Base-by-base conservation (phyloP, 2,797 vertebrate genomes). In the Pangasius sanitwongsei region DNA sequence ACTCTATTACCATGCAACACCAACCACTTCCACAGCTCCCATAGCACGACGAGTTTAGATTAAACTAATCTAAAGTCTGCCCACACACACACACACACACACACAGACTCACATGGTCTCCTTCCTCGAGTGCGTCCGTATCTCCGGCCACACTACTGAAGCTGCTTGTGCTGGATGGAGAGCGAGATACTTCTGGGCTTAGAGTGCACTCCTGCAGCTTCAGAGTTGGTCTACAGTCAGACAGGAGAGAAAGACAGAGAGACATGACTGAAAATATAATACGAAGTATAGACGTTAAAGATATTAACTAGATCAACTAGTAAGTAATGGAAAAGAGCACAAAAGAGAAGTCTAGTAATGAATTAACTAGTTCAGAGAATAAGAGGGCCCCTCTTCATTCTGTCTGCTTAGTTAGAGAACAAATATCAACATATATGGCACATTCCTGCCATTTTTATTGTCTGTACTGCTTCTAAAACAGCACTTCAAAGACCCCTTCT, bases 101-200 rank as follows among this genome's bases (percentile, higher is more conserved):
- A 85, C 59, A 70, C 78, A 89, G 25, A 91, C 91, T 75, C 92
- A 97, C 97, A 94, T 95, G 87, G 89, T 97, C 97, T 2, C 95
- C 96, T 85, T 97, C 97, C 92, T 97, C 97, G 92, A 96, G 91
- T 50, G 93, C 95, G 92, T 97, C 97, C 0, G 95, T 96, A 91
- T 97, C 97, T 34, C 97, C 97, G 0, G 97, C 95, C 0, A 96
- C 95, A 93, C 97, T 97, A 93, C 97, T 97, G 94, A 98, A 98
- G 94, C 97, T 98, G 95, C 97, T 98, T 92, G 96, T 97, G 94
- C 97, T 98, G 12, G 98, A 99, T 3, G 97, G 98, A 0, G 98
- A 98, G 18, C 97, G 97, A 86, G 97, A 99, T 87, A 99, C 97
- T 92, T 97, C 96, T 57, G 96, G 94, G 3, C 95, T 93, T 59